Evolutionary conservation across 1,140 invertebrate genomes (phyloP), one percentile per base, ranked within the genome.

Genomic region (Hylyphantes graminicola): DNA sequence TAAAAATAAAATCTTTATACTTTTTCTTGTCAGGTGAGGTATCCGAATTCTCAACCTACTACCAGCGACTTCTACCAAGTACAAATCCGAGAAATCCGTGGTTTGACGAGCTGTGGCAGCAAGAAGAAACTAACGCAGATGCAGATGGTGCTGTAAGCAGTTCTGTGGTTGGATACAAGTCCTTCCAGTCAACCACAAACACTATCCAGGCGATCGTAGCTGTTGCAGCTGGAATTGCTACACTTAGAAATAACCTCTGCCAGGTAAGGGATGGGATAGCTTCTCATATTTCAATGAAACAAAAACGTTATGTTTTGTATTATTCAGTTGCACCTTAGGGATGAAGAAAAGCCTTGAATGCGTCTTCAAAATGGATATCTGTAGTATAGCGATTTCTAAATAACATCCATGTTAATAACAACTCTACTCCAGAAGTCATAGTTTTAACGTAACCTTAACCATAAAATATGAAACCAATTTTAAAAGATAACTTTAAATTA

Each of bases 61-160:
- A 87, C 64, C 83, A 89, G 63, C 86, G 86, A 0, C 86, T 87
- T 6, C 55, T 88, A 0, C 87, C 89, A 15, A 88, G 88, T 35
- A 87, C 86, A 4, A 89, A 87, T 72, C 86, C 87, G 8, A 85
- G 89, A 7, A 91, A 91, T 85, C 90, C 90, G 0, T 91, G 90
- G 90, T 90, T 89, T 80, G 64, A 86, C 10, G 88, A 91, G 57
- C 91, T 90, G 88, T 91, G 89, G 86, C 64, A 87, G 17, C 70
- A 74, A 48, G 21, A 54, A 5, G 51, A 82, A 21, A 53, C n/a
- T 87, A 35, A 70, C 11, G 73, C 87, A 15, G 89, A 89, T 54
- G 86, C 79, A 59, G 64, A 88, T 15, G 72, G 65, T 19, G 57
- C 86, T 35, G 50, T 67, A 87, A 9, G 89, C 70, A 79, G 11